Conservation (phyloP, 2,113 vertebrate species). For the Hirundichthys speculiger region DNA sequence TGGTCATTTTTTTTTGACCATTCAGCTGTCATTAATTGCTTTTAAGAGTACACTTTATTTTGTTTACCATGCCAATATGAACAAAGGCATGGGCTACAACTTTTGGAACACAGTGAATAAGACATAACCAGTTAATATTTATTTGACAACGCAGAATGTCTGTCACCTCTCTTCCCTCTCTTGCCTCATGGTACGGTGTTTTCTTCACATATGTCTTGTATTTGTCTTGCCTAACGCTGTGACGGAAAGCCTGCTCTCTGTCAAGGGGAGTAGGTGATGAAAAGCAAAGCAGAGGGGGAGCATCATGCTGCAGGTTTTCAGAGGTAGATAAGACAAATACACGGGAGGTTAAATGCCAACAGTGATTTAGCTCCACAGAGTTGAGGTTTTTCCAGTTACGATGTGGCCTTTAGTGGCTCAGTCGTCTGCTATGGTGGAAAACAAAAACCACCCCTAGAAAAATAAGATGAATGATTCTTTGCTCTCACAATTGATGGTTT, state of each 20-base stretch:
- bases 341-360: slow-evolving; percentile 34
- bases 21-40: background rate
- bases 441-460: background rate
- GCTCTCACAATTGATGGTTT: background rate
- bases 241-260: slow-evolving; percentile 43
- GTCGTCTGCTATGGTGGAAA: slow-evolving; percentile 3
- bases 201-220: slow-evolving; percentile 46
- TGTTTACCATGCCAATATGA: background rate
- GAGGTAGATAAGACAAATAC: slow-evolving; percentile 47
- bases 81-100: background rate
- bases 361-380: slow-evolving; percentile 28
- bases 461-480: slow-evolving; percentile 4
- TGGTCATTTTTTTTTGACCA: background rate
- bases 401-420: slow-evolving; percentile 5
- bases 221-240: slow-evolving; percentile 42
- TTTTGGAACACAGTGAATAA: background rate
- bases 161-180: slow-evolving; percentile 10
- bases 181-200: slow-evolving; percentile 39
- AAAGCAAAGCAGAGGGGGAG: slow-evolving; percentile 43
- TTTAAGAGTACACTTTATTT: background rate
- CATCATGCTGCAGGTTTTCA: slow-evolving; percentile 24
- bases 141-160: background rate
- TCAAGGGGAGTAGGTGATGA: slow-evolving; percentile 50
- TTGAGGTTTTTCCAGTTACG: slow-evolving; percentile 11
- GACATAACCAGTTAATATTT: background rate